Evolutionary conservation across 2,888 invertebrate species (phyloP).

Genomic region (Apoda limacodes): DNA sequence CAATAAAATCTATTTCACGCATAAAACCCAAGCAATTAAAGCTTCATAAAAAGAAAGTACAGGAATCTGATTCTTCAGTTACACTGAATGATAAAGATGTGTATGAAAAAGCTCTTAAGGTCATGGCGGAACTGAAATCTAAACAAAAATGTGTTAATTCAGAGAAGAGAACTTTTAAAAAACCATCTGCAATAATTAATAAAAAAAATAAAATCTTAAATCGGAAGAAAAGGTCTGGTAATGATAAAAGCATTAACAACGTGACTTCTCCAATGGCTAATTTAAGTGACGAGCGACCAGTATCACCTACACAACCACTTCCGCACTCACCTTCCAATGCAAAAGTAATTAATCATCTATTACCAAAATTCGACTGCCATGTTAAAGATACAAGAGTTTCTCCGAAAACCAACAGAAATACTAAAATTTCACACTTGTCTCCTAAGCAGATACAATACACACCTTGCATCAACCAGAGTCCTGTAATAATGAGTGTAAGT

Average conservation of each 20-base stretch:
- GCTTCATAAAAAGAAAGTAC: conserved; percentile 16
- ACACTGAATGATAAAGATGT: conserved; percentile 33
- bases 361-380: too few species aligned
- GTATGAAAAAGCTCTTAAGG: conserved; percentile 44
- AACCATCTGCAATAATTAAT: conserved; percentile 2
- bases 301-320: too few species aligned
- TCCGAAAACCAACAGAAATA: too few species aligned
- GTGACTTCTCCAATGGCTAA: too few species aligned
- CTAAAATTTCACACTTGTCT: too few species aligned
- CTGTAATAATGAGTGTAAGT: background rate
- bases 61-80: conserved; percentile 20
- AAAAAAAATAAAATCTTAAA: too few species aligned
- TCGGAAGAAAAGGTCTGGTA: too few species aligned
- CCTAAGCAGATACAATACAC: too few species aligned
- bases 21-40: conserved; percentile 21
- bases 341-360: too few species aligned
- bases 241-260: too few species aligned
- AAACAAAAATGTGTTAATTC: conserved; percentile 18
- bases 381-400: background rate
- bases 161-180: conserved; percentile 4
- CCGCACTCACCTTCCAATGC: too few species aligned
- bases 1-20: conserved; percentile 19
- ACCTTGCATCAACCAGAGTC: background rate
- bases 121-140: conserved; percentile 37
- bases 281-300: too few species aligned